Base-by-base conservation (phyloP, 2,888 invertebrate genomes). In the Sylvicola cinctus region DNA sequence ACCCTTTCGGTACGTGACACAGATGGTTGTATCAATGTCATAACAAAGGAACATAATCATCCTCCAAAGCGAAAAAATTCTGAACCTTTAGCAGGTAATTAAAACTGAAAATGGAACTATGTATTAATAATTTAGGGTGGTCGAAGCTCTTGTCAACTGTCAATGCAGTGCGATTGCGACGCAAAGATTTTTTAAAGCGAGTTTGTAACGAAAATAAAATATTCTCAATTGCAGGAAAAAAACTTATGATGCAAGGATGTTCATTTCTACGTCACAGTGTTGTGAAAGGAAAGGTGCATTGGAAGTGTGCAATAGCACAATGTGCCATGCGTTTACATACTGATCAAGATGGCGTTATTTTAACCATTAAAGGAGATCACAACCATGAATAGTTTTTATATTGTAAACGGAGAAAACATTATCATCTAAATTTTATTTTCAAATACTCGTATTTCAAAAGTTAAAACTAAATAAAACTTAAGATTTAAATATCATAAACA, bases 321-420 rank as follows among this genome's bases (percentile, higher is more conserved):
- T 42, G 42, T 26, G 23, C 37, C 8, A 38, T 37, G 26, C 36
- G 40, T 2, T 26, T 40, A 3, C 42, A 42, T 34, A 40, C 39
- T 5, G 38, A 40, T 34, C 16, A 29, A 10, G 23, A 14, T 10
- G 42, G 39, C 4, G 33, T 36, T 12, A 38, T 42, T 30, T 15
- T 39, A 4, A 33, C 31, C n/a, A 12, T 36, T 2, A 38, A 39
- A 11, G 38, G 40, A 10, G 27, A 36, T 8, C 41, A 41, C 23
- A 34, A 32, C 13, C 27, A 27, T 27, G 25, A 25, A 25, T 25
- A n/a, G n/a, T n/a, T n/a, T n/a, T n/a, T 25, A 8, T 6, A 25
- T 25, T 25, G 10, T 25, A 25, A 25, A 10, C 6, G 10, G 10
- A 8, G 25, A 25, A 8, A 25, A 6, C 25, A 10, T 25, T 25